Percentiles rank a stretch among this genome's conserved stretches.
Conservation (phyloP, 1,140 invertebrate species). For the Drosophila tani region DNA sequence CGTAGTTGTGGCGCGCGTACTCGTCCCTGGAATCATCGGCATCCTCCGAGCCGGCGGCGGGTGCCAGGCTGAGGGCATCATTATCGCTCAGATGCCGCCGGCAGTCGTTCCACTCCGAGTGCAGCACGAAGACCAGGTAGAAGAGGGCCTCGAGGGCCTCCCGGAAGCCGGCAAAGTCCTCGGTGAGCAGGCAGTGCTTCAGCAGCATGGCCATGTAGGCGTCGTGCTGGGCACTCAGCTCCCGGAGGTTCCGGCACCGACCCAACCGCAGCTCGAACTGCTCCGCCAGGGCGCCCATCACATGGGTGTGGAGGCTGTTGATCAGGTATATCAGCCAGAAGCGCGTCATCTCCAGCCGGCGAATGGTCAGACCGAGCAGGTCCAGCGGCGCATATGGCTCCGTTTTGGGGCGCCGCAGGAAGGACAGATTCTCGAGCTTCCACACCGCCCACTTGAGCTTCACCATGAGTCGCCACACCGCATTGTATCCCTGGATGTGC, state of each 20-base stretch:
- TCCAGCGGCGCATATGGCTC: constrained; percentile 58
- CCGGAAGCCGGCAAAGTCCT: constrained; percentile 48
- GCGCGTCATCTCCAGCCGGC: constrained; percentile 79
- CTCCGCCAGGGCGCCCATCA: constrained; percentile 58
- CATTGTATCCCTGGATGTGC: constrained; percentile 66
- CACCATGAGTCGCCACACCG: constrained; percentile 73
- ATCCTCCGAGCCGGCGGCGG: too few species aligned
- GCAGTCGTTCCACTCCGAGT: constrained; percentile 64
- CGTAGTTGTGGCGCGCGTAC: constrained; percentile 61
- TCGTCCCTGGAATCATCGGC: constrained; percentile 19
- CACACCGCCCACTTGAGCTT: constrained; percentile 81
- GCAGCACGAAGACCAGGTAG: constrained; percentile 60
- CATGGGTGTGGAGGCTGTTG: constrained; percentile 69
- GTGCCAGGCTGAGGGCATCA: constrained; percentile 58
- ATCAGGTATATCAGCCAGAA: constrained; percentile 79
- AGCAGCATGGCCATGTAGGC: constrained; percentile 35
- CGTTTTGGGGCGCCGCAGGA: constrained; percentile 33
- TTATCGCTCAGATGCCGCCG: constrained; percentile 42
- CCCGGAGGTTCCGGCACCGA: constrained; percentile 47
- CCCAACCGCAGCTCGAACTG: constrained; percentile 59
- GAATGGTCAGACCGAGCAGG: constrained; percentile 66
- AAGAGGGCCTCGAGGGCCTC: constrained; percentile 69
- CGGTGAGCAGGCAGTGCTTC: constrained; percentile 65
- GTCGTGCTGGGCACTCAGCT: constrained; percentile 62
- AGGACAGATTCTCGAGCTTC: constrained; percentile 72